Base-by-base conservation (phyloP, 2,888 invertebrate genomes). In the Vanessa cardui region DNA sequence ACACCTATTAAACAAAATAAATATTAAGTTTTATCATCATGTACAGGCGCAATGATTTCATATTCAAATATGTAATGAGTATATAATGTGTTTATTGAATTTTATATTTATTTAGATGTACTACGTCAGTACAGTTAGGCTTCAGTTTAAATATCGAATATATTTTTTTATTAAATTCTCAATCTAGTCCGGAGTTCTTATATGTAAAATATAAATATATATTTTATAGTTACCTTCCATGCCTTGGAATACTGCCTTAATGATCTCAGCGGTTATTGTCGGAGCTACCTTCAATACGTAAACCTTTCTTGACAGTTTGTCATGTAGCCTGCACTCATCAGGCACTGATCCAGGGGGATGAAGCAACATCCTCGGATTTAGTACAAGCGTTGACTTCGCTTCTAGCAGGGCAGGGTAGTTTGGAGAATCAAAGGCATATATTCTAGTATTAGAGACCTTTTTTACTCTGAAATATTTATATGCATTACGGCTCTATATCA, bases 261-360 rank as follows among this genome's bases (percentile, higher is more conserved):
- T 94, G 58, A 97, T 95, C 73, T 96, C 95, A 9, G 95, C 93
- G 0, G 97, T 97, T 76, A 99, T 98, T 49, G 98, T 98, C 0
- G 99, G 99, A 78, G 98, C 98, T 62, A 99, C 94, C 39, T 98
- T 94, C 39, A 99, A 85, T 31, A 99, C 90, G 3, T 97, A 97
- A 3, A 99, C 98, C 84, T 98, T 96, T 64, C 95, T 93, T 80
- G 96, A 96, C 69, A 99, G 90, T 45, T 93, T 92, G 64, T 95
- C 94, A 75, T 97, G 96, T 0, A 98, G 95, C 50, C 89, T 81
- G 82, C 98, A 97, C 73, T 95, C 88, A 39, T 92, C 94, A 2
- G 89, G 87, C 12, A 92, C 88, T 0, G 90, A 85, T 0, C 88
- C 89, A 1, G 77, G 78, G 0, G 86, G 79, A 58, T 92, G 87